Conservation (phyloP, 2,113 vertebrate species). For the Melanerpes formicivorus region DNA sequence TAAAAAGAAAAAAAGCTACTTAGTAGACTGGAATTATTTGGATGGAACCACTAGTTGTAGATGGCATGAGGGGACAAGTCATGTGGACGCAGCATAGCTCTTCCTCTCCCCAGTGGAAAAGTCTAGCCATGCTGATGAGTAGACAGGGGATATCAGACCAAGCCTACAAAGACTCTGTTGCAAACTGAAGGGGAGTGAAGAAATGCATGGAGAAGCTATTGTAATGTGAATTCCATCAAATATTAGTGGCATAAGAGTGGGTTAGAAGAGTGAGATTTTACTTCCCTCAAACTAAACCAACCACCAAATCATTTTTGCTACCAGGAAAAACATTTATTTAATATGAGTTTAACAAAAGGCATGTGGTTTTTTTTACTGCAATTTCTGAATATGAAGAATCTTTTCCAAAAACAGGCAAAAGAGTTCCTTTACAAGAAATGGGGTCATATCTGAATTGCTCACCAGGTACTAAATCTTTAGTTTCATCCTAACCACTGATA, state of each 20-base stretch:
- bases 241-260: not conserved
- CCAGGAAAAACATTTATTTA: not conserved
- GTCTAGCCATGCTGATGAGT: not conserved
- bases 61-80: not conserved
- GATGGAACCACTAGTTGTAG: not conserved
- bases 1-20: not conserved
- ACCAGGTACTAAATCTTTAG: not conserved
- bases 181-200: not conserved
- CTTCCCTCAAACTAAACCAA: not conserved
- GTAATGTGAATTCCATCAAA: not conserved
- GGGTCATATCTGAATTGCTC: not conserved
- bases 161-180: not conserved
- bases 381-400: not conserved
- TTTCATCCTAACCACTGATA: not conserved
- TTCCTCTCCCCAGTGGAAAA: not conserved
- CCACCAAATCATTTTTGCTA: not conserved
- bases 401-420: not conserved
- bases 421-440: not conserved
- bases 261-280: not conserved
- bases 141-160: not conserved
- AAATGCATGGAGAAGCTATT: not conserved
- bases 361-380: not conserved
- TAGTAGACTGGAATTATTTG: not conserved
- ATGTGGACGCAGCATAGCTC: not conserved
- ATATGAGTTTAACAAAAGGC: not conserved